phyloP scores from a whole-genome alignment of 1,140 invertebrate genomes.

The Drosophila funebris region DNA sequence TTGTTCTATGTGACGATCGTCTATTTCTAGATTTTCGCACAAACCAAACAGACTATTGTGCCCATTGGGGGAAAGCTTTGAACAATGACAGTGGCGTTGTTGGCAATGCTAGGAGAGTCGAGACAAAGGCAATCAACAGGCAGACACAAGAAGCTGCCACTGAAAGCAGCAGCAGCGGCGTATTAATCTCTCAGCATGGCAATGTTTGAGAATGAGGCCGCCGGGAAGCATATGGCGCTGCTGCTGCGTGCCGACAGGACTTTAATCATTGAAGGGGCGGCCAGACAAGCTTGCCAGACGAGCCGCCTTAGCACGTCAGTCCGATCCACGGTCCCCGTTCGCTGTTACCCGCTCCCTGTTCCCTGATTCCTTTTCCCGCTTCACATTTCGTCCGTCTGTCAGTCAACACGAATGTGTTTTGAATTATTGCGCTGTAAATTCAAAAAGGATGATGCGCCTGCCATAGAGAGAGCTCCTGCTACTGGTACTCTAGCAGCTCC shows the following conservation, averaged over 20 bases:
- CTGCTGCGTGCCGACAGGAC: conserved; percentile 70
- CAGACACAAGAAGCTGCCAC: conserved; percentile 1
- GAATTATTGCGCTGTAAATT: conserved; percentile 80
- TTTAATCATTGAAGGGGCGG: conserved; percentile 57
- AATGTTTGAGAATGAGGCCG: conserved; percentile 12
- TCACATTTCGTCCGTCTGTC: conserved; percentile 30
- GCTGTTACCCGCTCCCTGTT: neutral
- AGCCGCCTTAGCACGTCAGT: conserved; percentile 3
- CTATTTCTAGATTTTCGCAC: neutral
- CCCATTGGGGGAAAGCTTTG: neutral
- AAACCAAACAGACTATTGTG: neutral
- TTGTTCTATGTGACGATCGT: no score
- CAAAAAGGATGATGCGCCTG: conserved; percentile 65
- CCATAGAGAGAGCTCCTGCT: neutral
- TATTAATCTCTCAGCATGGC: conserved; percentile 45
- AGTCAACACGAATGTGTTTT: conserved; percentile 75
- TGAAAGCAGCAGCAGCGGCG: conserved; percentile 10
- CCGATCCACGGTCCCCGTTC: neutral
- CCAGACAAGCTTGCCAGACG: conserved; percentile 42
- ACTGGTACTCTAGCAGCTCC: conserved; percentile 1
- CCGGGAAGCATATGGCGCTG: conserved; percentile 45
- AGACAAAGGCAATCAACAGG: conserved; percentile 28
- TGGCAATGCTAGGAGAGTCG: no score
- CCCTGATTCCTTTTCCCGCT: neutral
- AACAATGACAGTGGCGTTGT: neutral